Evolutionary conservation across 2,113 vertebrate species (phyloP).

Genomic region (Pelecanoides urinatrix): DNA sequence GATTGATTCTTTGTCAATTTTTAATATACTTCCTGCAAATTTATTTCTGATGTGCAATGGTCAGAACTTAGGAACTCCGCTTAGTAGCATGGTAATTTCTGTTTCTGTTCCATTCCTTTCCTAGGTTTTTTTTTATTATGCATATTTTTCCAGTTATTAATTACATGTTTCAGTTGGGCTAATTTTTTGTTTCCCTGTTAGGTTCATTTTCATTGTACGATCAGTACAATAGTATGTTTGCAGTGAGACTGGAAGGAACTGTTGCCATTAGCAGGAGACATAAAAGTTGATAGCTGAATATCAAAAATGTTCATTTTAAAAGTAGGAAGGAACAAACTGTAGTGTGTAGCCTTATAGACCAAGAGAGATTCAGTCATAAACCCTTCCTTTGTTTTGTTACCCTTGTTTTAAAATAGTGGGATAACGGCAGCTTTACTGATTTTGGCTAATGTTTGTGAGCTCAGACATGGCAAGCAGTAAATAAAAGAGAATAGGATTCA

Average conservation of each 20-base stretch:
- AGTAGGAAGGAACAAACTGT: background rate
- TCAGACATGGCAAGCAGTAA: background rate
- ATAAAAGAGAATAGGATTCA: background rate
- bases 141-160: background rate
- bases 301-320: background rate
- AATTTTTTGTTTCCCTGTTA: background rate
- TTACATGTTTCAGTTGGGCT: background rate
- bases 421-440: background rate
- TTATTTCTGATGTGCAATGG: background rate
- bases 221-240: background rate
- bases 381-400: background rate
- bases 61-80: background rate
- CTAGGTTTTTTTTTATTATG: background rate
- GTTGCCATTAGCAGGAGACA: background rate
- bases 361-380: background rate
- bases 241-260: background rate
- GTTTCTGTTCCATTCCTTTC: background rate
- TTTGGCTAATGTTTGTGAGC: background rate
- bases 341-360: background rate
- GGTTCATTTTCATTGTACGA: background rate
- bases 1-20: background rate
- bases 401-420: background rate
- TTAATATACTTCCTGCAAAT: background rate
- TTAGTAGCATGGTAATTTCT: background rate
- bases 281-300: background rate